Conservation (phyloP, 2,797 vertebrate genomes). For the Hemitrygon akajei region DNA sequence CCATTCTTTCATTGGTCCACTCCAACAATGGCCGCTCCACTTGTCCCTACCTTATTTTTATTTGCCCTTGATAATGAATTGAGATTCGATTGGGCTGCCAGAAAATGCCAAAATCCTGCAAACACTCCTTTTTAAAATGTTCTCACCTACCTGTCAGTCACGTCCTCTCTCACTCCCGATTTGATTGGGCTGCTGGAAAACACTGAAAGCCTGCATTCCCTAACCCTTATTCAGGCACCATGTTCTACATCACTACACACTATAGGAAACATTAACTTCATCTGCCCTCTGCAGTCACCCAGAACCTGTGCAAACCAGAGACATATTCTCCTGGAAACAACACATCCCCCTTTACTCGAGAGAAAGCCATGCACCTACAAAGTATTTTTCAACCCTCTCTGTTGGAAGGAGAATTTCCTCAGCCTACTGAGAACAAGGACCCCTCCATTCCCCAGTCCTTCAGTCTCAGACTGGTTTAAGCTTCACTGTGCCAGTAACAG, state of each 20-base stretch:
- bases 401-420: background rate
- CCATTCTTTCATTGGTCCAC: too few relatives aligned
- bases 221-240: background rate
- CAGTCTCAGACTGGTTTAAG: too few relatives aligned
- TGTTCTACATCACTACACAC: background rate
- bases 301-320: background rate
- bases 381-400: background rate
- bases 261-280: background rate
- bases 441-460: background rate
- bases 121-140: too few relatives aligned
- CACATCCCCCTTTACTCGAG: background rate
- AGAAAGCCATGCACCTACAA: background rate
- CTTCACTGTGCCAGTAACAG: background rate
- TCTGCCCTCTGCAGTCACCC: background rate
- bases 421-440: background rate
- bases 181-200: too few relatives aligned
- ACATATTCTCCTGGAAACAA: background rate
- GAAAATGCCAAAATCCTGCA: too few relatives aligned
- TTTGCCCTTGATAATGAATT: too few relatives aligned
- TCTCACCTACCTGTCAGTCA: too few relatives aligned
- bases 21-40: too few relatives aligned
- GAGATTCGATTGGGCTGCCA: too few relatives aligned
- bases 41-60: too few relatives aligned
- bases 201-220: too few relatives aligned
- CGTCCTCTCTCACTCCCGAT: too few relatives aligned